Percentiles rank a stretch among this genome's conserved stretches.
Conservation (phyloP, 2,888 invertebrate species). For the Macrophya annulata region DNA sequence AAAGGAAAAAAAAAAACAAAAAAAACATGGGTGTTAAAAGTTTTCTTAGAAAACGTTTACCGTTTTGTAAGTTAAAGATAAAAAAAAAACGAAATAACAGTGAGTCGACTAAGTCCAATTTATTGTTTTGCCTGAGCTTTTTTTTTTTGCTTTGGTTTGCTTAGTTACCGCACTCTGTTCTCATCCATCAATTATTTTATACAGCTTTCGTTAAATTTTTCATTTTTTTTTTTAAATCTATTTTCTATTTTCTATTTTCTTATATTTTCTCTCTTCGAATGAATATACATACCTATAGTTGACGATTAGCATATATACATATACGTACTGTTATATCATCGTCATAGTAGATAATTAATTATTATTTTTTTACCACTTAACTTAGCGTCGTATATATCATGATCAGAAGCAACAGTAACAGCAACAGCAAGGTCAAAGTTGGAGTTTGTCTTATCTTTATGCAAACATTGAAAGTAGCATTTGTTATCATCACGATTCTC, state of each 20-base stretch:
- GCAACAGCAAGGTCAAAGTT: slow-evolving; percentile 40
- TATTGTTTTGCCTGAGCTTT: neutral
- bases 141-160: neutral
- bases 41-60: slow-evolving; percentile 74
- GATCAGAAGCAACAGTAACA: neutral
- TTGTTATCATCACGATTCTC: slow-evolving; percentile 24
- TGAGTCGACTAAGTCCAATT: slow-evolving; percentile 61
- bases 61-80: slow-evolving; percentile 73
- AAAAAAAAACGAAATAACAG: slow-evolving; percentile 72
- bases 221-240: too few relatives aligned
- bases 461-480: slow-evolving; percentile 11
- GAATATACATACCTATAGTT: neutral
- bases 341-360: neutral
- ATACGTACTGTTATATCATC: neutral
- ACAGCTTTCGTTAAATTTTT: neutral
- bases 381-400: neutral
- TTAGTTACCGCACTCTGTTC: neutral
- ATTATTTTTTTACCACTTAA: neutral
- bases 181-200: neutral
- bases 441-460: slow-evolving; percentile 45
- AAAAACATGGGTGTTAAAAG: slow-evolving; percentile 74
- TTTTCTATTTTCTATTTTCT: too few relatives aligned
- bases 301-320: neutral
- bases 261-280: neutral
- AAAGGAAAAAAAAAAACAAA: neutral